These are phyloP conservation scores for Rhinella marina DNA, from an alignment of 2,797 vertebrate genomes.

Conservation along the genomic window DNA sequence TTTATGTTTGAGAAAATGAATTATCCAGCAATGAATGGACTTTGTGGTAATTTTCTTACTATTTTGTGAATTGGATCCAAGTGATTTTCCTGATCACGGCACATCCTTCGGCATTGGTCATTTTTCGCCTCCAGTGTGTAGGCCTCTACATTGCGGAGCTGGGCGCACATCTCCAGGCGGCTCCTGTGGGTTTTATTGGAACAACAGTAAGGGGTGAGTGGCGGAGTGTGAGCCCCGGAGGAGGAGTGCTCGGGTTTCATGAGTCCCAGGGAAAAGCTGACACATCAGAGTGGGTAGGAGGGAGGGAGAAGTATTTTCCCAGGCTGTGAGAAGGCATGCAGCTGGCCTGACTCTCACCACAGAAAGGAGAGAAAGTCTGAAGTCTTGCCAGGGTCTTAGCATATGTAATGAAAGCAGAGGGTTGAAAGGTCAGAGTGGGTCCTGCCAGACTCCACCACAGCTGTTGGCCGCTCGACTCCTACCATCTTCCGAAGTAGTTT, in stretches of 20 bases:
- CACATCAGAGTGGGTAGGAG: conserved; percentile 35
- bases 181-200: background rate
- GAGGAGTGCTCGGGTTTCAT: conserved; percentile 73
- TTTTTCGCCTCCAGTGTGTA: background rate
- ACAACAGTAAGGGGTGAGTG: background rate
- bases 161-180: background rate
- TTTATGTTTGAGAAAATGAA: background rate
- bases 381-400: conserved; percentile 77
- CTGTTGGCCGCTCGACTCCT: conserved; percentile 41
- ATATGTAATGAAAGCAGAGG: conserved; percentile 76
- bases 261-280: conserved; percentile 64
- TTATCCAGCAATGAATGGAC: too few relatives aligned
- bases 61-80: background rate
- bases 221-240: conserved; percentile 12
- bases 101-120: background rate
- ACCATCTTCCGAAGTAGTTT: background rate
- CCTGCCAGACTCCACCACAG: conserved; percentile 57
- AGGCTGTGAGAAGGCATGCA: conserved; percentile 79
- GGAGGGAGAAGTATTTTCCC: conserved; percentile 79
- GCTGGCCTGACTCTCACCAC: conserved; percentile 79
- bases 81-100: background rate
- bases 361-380: conserved; percentile 70
- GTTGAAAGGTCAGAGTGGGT: conserved; percentile 64
- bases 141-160: background rate
- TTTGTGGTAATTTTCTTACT: background rate